Percentiles rank a stretch among this genome's conserved stretches.
These are phyloP conservation scores for Anolis carolinensis DNA, from an alignment of 2,113 vertebrate genomes.

Conservation along the genomic window DNA sequence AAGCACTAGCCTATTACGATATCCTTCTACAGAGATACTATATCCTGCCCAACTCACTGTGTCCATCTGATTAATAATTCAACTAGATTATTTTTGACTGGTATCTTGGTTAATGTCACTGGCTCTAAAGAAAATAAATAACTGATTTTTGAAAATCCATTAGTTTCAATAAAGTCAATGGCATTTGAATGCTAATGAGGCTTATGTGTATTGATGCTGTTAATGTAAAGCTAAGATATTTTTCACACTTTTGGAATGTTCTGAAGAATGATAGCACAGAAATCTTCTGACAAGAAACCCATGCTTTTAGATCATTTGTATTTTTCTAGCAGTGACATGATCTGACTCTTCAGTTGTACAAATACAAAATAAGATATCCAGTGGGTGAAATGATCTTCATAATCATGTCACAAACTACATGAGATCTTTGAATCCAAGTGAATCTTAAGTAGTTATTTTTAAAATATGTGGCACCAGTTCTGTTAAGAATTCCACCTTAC, in stretches of 20 bases:
- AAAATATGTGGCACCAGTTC: not conserved
- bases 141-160: constrained; percentile 9
- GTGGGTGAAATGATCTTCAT: not conserved
- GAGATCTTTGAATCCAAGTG: not conserved
- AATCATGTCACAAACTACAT: not conserved
- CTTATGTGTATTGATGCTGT: constrained; percentile 14
- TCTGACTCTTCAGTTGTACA: not conserved
- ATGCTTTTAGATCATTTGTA: not conserved
- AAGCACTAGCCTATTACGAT: not conserved
- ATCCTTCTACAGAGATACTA: not conserved
- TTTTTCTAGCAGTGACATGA: constrained; percentile 24
- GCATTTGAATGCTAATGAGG: constrained; percentile 8
- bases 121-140: not conserved
- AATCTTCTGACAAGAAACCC: not conserved
- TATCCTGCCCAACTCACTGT: constrained; percentile 30
- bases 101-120: constrained; percentile 41
- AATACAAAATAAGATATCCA: not conserved
- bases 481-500: not conserved
- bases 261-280: constrained; percentile 25
- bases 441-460: not conserved
- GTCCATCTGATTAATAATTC: constrained; percentile 3
- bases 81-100: constrained; percentile 35
- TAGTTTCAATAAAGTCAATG: constrained; percentile 49
- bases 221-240: constrained; percentile 35
- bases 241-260: constrained; percentile 28